Base-by-base conservation (phyloP, 2,113 vertebrate species). In the Puma concolor region DNA sequence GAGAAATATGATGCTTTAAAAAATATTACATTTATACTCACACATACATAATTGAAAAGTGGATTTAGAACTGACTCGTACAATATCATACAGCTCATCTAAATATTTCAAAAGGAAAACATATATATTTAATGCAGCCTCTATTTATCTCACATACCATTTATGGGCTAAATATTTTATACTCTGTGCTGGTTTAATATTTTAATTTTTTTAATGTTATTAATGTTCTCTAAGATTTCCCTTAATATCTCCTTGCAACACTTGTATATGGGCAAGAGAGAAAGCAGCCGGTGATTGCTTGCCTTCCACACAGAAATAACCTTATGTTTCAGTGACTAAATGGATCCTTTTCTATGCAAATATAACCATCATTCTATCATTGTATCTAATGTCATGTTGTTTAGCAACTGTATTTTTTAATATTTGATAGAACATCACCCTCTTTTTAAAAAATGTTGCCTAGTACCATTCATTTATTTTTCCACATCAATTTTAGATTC, bases 101-200 rank as follows among this genome's bases (percentile, higher is more conserved):
- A 94, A 81, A 64, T 87, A 94, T 54, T 94, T 94, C 52, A 81
- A 91, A 91, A 94, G 63, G 64, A 81, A 88, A 94, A 94, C 36
- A 72, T 44, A 76, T 13, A 82, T 54, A 74, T 41, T 74, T 74
- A 76, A 69, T 72, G 10, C 29, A 54, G n/a, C 16, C 63, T 94
- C 63, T 91, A 82, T 29, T 74, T 92, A 86, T 95, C 82, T 87
- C 41, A 79, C n/a, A 67, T 29, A 48, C 25, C 5, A 52, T 57
- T 71, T 81, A 81, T 14, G 13, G 86, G 38, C 13, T 71, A 94
- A 90, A 52, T 60, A 94, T 85, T 90, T 94, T 85, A 52, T 3
- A 41, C 12, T 90, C 67, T 90, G 5, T 41, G 52, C 31, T 77
- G 71, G 16, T n/a, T 85, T 85, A 79, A 52, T 85, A n/a, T 77